Conservation (phyloP, 2,888 invertebrate genomes). For the Pteria penguin region DNA sequence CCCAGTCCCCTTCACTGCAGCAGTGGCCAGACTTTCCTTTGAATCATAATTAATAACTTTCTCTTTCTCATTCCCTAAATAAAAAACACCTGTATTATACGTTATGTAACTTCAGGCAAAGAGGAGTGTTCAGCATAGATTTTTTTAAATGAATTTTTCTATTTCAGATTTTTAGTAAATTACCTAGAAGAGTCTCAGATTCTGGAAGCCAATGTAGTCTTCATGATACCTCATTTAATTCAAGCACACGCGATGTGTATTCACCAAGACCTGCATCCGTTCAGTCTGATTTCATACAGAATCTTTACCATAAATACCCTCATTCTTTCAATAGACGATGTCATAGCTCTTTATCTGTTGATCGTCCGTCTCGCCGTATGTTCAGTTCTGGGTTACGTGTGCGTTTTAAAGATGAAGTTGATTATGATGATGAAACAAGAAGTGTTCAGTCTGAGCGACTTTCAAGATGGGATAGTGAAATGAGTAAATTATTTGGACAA, state of each 20-base stretch:
- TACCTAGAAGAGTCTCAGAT: no score
- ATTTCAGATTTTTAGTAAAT: no score
- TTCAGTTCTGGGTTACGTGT: constrained; percentile 56
- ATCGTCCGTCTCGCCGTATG: constrained; percentile 38
- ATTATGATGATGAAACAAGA: constrained; percentile 26
- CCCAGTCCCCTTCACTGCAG: no score
- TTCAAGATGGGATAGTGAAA: constrained; percentile 53
- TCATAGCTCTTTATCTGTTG: background rate
- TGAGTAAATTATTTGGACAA: constrained; percentile 36
- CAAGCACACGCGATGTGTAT: background rate
- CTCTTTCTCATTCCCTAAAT: no score
- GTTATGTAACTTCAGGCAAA: no score
- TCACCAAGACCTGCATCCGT: background rate
- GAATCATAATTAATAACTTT: no score
- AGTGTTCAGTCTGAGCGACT: constrained; percentile 37
- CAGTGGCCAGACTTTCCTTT: no score
- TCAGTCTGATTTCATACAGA: background rate
- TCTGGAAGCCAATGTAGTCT: no score
- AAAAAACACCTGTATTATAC: no score
- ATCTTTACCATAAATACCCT: background rate
- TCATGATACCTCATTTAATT: no score
- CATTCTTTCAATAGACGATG: background rate
- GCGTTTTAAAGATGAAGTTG: constrained; percentile 52
- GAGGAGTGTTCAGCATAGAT: no score
- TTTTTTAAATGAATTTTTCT: no score